Conservation (phyloP, 2,888 invertebrate genomes). For the Aphodius sticticus region DNA sequence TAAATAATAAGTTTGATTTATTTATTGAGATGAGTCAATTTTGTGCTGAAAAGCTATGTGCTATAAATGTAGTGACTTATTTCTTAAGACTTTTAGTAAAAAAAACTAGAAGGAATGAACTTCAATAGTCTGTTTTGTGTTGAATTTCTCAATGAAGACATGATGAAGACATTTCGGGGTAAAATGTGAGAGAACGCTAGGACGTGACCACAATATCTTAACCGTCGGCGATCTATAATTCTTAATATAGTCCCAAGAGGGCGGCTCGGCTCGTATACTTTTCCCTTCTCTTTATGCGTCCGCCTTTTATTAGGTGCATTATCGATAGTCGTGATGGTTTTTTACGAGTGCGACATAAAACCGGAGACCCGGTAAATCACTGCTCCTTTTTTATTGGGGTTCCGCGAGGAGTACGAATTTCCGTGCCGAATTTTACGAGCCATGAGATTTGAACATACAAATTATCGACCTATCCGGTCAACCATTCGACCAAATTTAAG, state of each 20-base stretch:
- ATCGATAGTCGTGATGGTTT: slow-evolving; percentile 17
- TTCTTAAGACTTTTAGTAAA: too few relatives aligned
- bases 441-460: neutral
- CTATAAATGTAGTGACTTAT: too few relatives aligned
- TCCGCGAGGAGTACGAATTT: neutral
- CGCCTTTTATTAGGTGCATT: slow-evolving; percentile 18
- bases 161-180: neutral
- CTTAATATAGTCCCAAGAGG: slow-evolving; percentile 20
- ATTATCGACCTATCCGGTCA: neutral
- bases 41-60: too few relatives aligned
- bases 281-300: slow-evolving; percentile 21
- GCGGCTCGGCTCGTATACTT: slow-evolving; percentile 16
- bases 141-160: neutral
- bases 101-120: too few relatives aligned
- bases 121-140: neutral
- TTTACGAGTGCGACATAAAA: slow-evolving; percentile 21
- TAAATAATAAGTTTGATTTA: too few relatives aligned
- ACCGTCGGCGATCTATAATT: slow-evolving; percentile 21
- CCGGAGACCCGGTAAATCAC: slow-evolving; percentile 19
- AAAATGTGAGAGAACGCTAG: neutral
- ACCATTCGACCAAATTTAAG: neutral
- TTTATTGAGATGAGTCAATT: too few relatives aligned
- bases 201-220: slow-evolving; percentile 26
- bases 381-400: slow-evolving; percentile 11
- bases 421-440: neutral